Evolutionary conservation across 2,113 vertebrate species (phyloP).

Genomic region (Odobenus rosmarus): DNA sequence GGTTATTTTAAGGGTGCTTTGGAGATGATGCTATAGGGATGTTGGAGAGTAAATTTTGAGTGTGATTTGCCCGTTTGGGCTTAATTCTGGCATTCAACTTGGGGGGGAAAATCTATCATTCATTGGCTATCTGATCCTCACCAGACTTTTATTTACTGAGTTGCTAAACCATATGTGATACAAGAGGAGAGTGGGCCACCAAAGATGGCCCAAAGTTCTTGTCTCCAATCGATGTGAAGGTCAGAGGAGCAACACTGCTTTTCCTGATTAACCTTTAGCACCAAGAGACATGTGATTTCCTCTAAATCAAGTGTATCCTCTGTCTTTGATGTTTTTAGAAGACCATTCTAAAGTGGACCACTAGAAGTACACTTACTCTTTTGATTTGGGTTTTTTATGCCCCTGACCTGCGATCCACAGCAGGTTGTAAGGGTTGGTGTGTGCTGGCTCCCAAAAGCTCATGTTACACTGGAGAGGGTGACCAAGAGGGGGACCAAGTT

Average conservation of each 20-base stretch:
- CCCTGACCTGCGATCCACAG: background rate
- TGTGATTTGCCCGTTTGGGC: background rate
- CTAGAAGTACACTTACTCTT: background rate
- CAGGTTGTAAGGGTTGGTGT: background rate
- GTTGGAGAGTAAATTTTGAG: background rate
- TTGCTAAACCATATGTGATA: background rate
- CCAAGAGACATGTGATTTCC: background rate
- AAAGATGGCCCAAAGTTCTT: background rate
- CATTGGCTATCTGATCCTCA: background rate
- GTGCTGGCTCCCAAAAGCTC: background rate
- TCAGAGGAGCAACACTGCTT: background rate
- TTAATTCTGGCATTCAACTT: slow-evolving; percentile 4
- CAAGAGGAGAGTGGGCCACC: background rate
- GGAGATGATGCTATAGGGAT: background rate
- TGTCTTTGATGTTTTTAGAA: background rate
- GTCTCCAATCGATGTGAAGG: accelerated
- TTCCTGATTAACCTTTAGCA: background rate
- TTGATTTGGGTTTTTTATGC: background rate
- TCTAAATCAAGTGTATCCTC: background rate
- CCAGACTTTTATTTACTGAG: background rate
- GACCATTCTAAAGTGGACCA: background rate
- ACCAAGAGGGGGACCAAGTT: background rate
- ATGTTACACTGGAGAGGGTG: background rate
- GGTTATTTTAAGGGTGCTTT: slow-evolving; percentile 17
- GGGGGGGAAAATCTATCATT: background rate